phyloP scores from a whole-genome alignment of 1,140 invertebrate species.

The Magallana angulata region DNA sequence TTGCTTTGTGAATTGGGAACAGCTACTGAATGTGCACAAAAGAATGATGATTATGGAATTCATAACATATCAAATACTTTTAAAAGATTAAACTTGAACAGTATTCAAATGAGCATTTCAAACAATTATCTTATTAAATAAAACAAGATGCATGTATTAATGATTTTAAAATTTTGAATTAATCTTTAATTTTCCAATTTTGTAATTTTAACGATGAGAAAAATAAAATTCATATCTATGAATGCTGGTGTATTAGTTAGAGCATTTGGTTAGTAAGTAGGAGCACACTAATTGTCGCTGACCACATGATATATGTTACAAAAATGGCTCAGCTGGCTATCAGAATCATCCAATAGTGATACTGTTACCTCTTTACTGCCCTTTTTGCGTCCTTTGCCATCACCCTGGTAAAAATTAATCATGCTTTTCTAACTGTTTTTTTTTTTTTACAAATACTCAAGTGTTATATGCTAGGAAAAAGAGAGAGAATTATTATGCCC shows the following conservation, averaged over 20 bases:
- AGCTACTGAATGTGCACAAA: too few species aligned
- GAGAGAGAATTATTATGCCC: background rate
- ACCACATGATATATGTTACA: background rate
- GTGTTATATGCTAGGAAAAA: background rate
- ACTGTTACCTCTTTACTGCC: conserved; percentile 15
- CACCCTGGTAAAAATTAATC: conserved; percentile 33
- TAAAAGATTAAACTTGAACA: too few species aligned
- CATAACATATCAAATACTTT: too few species aligned
- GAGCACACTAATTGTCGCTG: background rate
- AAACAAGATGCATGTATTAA: too few species aligned
- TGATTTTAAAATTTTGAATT: too few species aligned
- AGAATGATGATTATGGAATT: too few species aligned
- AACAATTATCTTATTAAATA: too few species aligned
- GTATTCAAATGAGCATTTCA: too few species aligned
- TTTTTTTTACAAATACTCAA: background rate
- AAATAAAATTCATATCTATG: too few species aligned
- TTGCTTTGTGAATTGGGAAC: too few species aligned
- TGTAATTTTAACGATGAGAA: too few species aligned
- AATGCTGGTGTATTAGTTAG: background rate
- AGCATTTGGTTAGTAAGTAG: background rate
- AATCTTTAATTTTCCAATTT: too few species aligned
- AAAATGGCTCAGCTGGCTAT: background rate
- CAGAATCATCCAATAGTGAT: background rate
- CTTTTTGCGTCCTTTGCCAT: conserved; percentile 26
- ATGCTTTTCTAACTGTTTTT: background rate